Base-by-base conservation (phyloP, 1,140 invertebrate species). In the Temnothorax nylanderi region DNA sequence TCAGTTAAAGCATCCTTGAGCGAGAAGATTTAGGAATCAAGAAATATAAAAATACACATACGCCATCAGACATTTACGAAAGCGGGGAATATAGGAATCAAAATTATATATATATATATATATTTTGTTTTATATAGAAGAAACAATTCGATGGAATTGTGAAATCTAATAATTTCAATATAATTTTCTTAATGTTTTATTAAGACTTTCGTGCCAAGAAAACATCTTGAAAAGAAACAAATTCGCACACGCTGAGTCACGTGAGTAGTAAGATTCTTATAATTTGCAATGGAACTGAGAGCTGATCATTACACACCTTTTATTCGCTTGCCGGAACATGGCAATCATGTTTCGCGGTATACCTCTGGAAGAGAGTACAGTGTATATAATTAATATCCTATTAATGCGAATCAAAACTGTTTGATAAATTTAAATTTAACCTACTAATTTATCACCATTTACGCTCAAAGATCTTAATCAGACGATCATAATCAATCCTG, bases 331-430 rank as follows among this genome's bases (percentile, higher is more conserved):
- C 34, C 16, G 10, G 34, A 71, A 56, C 54, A 13, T 56, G 37
- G 34, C 34, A 81, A 81, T 81, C 2, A 72, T 7, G 37, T 49
- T 60, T 62, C 56, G 5, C 18, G 41, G 4, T 69, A 8, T 18
- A 3, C 18, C 16, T 72, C 16, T 56, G n/a, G 11, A 47, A 69
- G 21, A 71, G 37, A 81, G 44, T 3, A 71, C 10, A 34, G n/a
- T 44, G 13, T 56, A n/a, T 81, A 56, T 81, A 44, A 81, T 81
- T 81, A 72, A 81, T 81, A n/a, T 54, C 1, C 2, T 41, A 81
- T 71, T 81, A 81, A 81, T 81, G 37, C 26, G 1, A 1, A 71
- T 44, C 13, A 41, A 72, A 54, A 16, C 49, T 41, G 16, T 3
- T 5, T 37, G 37, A 56, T 26, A 13, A 56, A 41, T 44, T 72